Percentiles rank a stretch among this genome's conserved stretches.
Conservation (phyloP, 2,888 invertebrate species). For the Pristionchus exspectatus region DNA sequence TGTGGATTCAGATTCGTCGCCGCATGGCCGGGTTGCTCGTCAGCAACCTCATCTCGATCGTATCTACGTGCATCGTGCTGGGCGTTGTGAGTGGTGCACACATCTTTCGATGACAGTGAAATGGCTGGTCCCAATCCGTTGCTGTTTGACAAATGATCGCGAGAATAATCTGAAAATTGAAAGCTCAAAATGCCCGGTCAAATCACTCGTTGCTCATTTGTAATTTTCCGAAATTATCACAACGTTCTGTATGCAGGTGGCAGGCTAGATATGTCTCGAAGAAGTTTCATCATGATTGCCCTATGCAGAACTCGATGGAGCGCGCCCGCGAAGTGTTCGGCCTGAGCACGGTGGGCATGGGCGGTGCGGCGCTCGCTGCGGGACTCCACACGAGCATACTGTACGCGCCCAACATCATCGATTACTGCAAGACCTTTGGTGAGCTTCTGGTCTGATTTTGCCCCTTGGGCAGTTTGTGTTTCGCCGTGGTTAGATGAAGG, state of each 20-base stretch:
- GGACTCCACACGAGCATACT: constrained; percentile 49
- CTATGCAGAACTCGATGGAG: not conserved
- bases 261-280: too few relatives aligned
- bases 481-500: not conserved
- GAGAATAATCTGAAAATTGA: too few relatives aligned
- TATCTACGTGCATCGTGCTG: constrained; percentile 28
- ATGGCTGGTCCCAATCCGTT: too few relatives aligned
- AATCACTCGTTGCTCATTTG: too few relatives aligned
- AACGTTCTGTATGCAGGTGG: not conserved
- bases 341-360: not conserved
- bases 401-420: constrained; percentile 48
- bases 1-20: constrained; percentile 37
- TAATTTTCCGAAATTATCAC: not conserved
- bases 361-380: constrained; percentile 9
- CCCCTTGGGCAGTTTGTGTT: not conserved
- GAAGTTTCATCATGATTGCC: not conserved
- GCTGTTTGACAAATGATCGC: too few relatives aligned
- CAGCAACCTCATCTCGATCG: constrained; percentile 38
- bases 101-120: too few relatives aligned
- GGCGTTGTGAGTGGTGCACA: constrained; percentile 23
- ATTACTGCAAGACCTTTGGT: constrained; percentile 3
- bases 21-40: constrained; percentile 10
- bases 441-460: not conserved
- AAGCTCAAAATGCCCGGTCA: too few relatives aligned
- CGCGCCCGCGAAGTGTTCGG: constrained; percentile 40